Evolutionary conservation across 2,888 invertebrate genomes (phyloP).

Genomic region (Cosmia trapezina): DNA sequence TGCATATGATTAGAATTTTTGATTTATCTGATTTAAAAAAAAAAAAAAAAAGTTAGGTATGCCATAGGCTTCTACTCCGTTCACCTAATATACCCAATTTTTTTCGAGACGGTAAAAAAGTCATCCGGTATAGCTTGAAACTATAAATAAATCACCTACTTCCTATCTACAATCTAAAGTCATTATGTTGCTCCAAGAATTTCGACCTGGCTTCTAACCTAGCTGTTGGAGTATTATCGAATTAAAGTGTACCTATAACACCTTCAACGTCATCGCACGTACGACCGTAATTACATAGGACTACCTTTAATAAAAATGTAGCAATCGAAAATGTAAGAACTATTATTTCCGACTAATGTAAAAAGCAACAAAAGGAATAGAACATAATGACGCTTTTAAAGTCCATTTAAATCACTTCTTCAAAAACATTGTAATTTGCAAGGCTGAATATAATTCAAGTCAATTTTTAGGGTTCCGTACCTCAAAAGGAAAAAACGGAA

Average conservation of each 20-base stretch:
- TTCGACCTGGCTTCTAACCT: constrained; percentile 5
- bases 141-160: not conserved
- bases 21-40: too few species aligned
- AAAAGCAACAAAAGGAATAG: constrained; percentile 21
- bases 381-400: not conserved
- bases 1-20: too few species aligned
- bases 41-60: too few species aligned
- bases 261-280: constrained; percentile 26
- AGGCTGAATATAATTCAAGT: constrained; percentile 23
- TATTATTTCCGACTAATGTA: constrained; percentile 30
- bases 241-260: not conserved
- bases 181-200: not conserved
- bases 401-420: constrained; percentile 21
- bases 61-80: too few species aligned
- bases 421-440: constrained; percentile 20
- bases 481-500: too few species aligned
- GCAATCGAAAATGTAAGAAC: constrained; percentile 22
- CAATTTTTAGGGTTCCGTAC: too few species aligned
- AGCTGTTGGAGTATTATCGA: not conserved
- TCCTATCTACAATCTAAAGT: not conserved
- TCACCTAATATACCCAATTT: too few species aligned
- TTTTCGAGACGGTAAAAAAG: too few species aligned
- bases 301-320: constrained; percentile 22
- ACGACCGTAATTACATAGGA: constrained; percentile 25
- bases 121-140: not conserved